These are phyloP conservation scores for Phortica variegata DNA, from an alignment of 1,140 invertebrate species.

Conservation along the genomic window DNA sequence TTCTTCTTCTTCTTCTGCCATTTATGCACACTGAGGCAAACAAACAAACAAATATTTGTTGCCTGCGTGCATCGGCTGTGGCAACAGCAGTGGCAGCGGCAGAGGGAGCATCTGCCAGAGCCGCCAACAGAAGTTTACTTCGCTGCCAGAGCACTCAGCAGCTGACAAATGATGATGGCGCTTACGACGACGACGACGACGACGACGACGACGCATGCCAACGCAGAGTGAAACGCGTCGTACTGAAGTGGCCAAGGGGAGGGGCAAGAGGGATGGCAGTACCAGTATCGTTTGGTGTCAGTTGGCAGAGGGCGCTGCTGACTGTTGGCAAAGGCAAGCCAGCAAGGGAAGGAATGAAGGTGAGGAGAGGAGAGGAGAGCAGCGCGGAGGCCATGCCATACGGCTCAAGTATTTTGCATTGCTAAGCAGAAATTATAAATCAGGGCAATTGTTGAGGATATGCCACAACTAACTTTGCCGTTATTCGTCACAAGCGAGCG, in stretches of 20 bases:
- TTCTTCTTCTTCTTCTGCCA: constrained; percentile 12
- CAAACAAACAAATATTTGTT: constrained; percentile 54
- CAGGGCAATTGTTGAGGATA: constrained; percentile 54
- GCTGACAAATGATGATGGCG: no score
- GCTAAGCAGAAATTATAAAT: constrained; percentile 54
- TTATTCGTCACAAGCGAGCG: no score
- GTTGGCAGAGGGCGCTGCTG: no score
- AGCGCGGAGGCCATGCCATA: no score
- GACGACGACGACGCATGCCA: background rate
- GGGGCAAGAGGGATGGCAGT: no score
- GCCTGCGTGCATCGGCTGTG: constrained; percentile 26
- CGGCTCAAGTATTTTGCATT: constrained; percentile 54
- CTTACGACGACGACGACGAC: no score
- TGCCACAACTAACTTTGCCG: constrained; percentile 50
- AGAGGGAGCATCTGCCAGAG: constrained; percentile 38
- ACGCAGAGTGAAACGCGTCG: background rate
- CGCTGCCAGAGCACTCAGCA: background rate
- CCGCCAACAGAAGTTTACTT: constrained; percentile 22
- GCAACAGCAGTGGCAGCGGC: constrained; percentile 23
- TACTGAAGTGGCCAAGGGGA: no score
- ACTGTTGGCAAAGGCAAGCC: no score
- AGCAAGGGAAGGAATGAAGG: no score
- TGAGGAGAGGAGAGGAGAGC: no score
- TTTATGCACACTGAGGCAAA: constrained; percentile 50
- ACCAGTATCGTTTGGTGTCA: no score